Evolutionary conservation across 2,888 invertebrate genomes (phyloP).

Genomic region (Trachelus troglodyta): DNA sequence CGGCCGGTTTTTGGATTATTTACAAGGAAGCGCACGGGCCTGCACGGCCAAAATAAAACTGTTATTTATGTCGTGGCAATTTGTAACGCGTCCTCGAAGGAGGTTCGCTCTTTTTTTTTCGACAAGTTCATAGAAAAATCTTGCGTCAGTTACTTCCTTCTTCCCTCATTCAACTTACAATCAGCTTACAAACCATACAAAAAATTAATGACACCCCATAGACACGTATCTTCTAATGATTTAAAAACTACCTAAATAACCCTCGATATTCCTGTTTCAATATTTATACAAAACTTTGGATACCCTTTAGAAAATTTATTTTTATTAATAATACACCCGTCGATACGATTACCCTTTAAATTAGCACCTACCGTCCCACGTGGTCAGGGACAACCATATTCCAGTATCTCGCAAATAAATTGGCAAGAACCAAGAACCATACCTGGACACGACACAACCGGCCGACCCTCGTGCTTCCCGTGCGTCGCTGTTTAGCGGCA

Average conservation of each 20-base stretch:
- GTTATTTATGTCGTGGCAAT: slow-evolving; percentile 48
- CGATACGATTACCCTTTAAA: no score
- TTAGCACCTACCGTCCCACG: no score
- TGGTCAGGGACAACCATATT: background rate
- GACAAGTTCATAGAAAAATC: no score
- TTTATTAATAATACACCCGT: no score
- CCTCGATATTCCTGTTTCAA: background rate
- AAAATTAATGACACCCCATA: slow-evolving; percentile 13
- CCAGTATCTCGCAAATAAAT: background rate
- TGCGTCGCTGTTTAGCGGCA: slow-evolving; percentile 9
- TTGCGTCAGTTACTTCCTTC: no score
- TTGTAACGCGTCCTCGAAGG: background rate
- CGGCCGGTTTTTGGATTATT: slow-evolving; percentile 36
- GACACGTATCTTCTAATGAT: background rate
- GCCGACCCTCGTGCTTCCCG: slow-evolving; percentile 1
- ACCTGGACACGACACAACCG: no score
- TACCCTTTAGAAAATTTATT: background rate
- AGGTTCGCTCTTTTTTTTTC: no score
- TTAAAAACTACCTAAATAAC: slow-evolving; percentile 10
- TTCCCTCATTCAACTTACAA: no score
- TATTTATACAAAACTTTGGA: background rate
- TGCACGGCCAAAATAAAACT: slow-evolving; percentile 51
- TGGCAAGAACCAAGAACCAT: no score
- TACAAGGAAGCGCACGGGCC: slow-evolving; percentile 36
- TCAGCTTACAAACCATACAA: no score